phyloP scores from a whole-genome alignment of 2,113 vertebrate genomes.

The Gymnocephalus cernua region DNA sequence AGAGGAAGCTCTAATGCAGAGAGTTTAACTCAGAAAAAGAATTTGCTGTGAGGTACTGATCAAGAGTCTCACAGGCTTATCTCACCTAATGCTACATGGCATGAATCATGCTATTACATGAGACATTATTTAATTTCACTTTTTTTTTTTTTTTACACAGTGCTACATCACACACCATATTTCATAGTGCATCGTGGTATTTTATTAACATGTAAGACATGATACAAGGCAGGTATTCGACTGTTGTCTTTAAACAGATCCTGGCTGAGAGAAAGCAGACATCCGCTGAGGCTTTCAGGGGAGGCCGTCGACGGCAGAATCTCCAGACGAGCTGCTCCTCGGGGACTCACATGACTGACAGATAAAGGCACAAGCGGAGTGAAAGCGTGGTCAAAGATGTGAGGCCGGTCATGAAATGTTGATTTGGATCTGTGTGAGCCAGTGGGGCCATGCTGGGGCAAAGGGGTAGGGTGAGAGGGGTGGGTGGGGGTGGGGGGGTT shows the following conservation, averaged over 20 bases:
- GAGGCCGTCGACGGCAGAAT: constrained; percentile 38
- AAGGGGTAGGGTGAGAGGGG: constrained; percentile 5
- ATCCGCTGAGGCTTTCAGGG: constrained; percentile 32
- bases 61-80: constrained; percentile 41
- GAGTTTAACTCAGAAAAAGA: constrained; percentile 46
- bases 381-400: constrained; percentile 72
- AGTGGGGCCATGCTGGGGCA: constrained; percentile 37
- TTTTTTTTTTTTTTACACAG: background rate
- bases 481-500: constrained; percentile 3
- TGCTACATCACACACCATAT: background rate
- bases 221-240: constrained; percentile 31
- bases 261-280: constrained; percentile 28
- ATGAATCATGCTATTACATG: constrained; percentile 39
- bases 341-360: constrained; percentile 72
- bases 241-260: constrained; percentile 53
- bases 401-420: constrained; percentile 71
- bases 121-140: constrained; percentile 34
- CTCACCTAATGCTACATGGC: constrained; percentile 51
- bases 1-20: constrained; percentile 27
- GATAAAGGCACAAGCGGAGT: constrained; percentile 63
- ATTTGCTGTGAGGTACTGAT: constrained; percentile 31
- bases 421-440: constrained; percentile 71
- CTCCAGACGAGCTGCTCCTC: constrained; percentile 53
- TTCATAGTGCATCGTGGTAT: background rate
- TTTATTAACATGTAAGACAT: constrained; percentile 29